Evolutionary conservation across 1,140 invertebrate species (phyloP).

Genomic region (Calliphora vicina): DNA sequence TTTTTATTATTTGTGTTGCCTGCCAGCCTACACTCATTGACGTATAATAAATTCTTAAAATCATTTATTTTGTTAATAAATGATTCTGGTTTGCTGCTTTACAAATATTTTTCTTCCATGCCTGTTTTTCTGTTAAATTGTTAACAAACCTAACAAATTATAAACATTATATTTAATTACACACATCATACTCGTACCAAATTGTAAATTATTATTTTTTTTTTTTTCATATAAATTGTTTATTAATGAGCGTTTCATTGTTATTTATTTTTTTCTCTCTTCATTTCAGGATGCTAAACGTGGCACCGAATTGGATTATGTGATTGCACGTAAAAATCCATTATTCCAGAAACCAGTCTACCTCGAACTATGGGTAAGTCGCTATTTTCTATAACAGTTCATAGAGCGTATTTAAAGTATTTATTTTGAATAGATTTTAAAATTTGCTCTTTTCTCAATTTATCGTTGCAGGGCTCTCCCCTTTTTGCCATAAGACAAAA

Average conservation of each 20-base stretch:
- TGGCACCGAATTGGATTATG: conserved; percentile 81
- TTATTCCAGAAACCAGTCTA: conserved; percentile 78
- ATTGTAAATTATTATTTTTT: not conserved
- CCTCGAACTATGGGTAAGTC: conserved; percentile 75
- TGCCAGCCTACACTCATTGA: no score
- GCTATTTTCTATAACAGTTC: not conserved
- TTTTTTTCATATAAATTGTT: no score
- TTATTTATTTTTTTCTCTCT: not conserved
- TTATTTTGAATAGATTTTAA: not conserved
- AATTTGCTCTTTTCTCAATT: conserved; percentile 43
- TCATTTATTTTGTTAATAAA: no score
- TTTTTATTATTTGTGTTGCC: no score
- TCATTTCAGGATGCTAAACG: conserved; percentile 75
- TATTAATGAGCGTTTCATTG: no score
- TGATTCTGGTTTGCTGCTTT: no score
- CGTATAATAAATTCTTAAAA: no score
- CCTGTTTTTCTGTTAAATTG: no score
- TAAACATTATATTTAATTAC: conserved; percentile 1
- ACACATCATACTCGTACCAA: not conserved
- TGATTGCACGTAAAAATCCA: conserved; percentile 80
- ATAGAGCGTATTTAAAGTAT: not conserved
- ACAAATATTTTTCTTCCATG: no score
- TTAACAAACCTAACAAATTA: not conserved
- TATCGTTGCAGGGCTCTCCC: conserved; percentile 69
- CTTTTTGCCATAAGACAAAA: conserved; percentile 80